Evolutionary conservation across 2,888 invertebrate genomes (phyloP).

Genomic region (Marronus borbonicus): DNA sequence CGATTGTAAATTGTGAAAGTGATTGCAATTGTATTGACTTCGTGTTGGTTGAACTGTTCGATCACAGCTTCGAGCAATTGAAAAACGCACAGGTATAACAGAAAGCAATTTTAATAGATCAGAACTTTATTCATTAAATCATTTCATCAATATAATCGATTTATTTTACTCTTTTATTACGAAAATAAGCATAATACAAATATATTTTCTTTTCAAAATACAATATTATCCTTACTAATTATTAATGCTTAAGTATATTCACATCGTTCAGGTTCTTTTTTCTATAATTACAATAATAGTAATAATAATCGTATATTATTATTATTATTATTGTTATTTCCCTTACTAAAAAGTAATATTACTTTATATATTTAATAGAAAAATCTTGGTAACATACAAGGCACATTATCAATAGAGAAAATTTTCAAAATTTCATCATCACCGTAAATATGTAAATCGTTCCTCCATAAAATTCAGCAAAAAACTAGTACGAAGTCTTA

Average conservation of each 20-base stretch:
- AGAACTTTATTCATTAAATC: no score
- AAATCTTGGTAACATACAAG: slow-evolving; percentile 48
- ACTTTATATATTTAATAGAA: neutral
- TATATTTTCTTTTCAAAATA: slow-evolving; percentile 49
- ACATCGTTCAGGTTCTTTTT: slow-evolving; percentile 20
- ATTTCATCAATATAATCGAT: neutral
- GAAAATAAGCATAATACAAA: slow-evolving; percentile 52
- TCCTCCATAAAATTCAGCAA: neutral
- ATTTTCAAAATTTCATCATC: slow-evolving; percentile 23
- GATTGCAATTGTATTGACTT: no score
- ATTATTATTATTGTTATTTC: neutral
- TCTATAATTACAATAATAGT: slow-evolving; percentile 3
- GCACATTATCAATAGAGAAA: slow-evolving; percentile 47
- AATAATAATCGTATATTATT: neutral
- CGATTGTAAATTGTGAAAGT: no score
- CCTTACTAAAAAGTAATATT: no score
- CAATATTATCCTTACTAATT: slow-evolving; percentile 28
- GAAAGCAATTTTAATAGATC: no score
- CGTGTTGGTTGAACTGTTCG: no score
- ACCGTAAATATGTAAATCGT: neutral
- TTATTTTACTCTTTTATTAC: slow-evolving; percentile 44
- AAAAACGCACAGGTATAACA: no score
- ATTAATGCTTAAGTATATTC: slow-evolving; percentile 24
- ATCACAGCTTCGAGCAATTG: no score
- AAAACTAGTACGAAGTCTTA: no score